Evolutionary conservation across 1,140 invertebrate species (phyloP).

Genomic region (Rhysida immarginata): DNA sequence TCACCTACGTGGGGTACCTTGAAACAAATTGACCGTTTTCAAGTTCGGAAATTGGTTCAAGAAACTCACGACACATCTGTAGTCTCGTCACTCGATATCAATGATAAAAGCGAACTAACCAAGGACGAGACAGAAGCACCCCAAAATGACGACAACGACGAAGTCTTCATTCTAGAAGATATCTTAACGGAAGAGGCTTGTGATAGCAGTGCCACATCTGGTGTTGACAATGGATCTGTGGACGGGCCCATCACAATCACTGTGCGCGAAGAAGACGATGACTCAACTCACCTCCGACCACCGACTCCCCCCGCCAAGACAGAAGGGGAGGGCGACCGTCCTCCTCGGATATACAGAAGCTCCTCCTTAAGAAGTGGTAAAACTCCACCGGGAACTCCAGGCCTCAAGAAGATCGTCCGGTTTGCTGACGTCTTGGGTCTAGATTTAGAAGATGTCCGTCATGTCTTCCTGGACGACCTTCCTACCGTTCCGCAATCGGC

Average conservation of each 20-base stretch:
- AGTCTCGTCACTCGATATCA: neutral
- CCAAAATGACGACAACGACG: neutral
- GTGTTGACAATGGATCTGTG: slow-evolving; percentile 12
- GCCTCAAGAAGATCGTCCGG: slow-evolving; percentile 81
- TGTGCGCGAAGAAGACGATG: neutral
- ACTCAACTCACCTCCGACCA: neutral
- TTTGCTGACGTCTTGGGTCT: slow-evolving; percentile 88
- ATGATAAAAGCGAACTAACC: neutral
- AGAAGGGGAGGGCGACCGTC: slow-evolving; percentile 10
- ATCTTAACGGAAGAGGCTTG: slow-evolving; percentile 7
- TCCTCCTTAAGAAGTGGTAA: slow-evolving; percentile 80
- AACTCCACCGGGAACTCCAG: slow-evolving; percentile 74
- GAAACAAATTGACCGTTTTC: slow-evolving; percentile 2
- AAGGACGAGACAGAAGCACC: neutral
- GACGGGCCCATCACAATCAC: neutral
- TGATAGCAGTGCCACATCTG: slow-evolving; percentile 8
- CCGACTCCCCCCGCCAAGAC: neutral
- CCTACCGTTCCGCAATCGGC: slow-evolving; percentile 74
- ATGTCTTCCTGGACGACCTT: slow-evolving; percentile 66
- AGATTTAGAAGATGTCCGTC: slow-evolving; percentile 77
- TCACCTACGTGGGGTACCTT: neutral
- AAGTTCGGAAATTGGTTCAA: neutral
- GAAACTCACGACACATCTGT: neutral
- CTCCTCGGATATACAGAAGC: slow-evolving; percentile 46
- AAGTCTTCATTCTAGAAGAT: slow-evolving; percentile 3